Evolutionary conservation across 2,797 vertebrate genomes (phyloP).

Genomic region (Ibycter americanus): DNA sequence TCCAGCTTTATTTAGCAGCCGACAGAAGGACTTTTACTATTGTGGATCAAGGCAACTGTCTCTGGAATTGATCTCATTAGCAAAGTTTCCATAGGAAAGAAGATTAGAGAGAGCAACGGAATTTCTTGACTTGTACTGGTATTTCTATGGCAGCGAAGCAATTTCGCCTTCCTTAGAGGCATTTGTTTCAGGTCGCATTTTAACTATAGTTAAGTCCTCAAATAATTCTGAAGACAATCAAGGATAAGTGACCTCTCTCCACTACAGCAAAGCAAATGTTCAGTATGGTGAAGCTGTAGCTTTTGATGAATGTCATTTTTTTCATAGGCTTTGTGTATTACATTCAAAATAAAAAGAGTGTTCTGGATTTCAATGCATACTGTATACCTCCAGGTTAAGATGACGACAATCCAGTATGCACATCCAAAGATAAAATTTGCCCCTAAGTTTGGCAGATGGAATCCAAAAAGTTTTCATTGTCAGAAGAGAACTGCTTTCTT

Average conservation of each 20-base stretch:
- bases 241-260: constrained; percentile 16
- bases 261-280: background rate
- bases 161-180: constrained; percentile 44
- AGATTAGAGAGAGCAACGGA: constrained; percentile 61
- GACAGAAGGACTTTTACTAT: constrained; percentile 60
- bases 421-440: background rate
- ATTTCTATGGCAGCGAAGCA: constrained; percentile 48
- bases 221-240: constrained; percentile 55
- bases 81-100: constrained; percentile 69
- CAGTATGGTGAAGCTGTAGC: background rate
- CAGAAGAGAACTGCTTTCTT: background rate
- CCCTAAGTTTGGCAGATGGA: background rate
- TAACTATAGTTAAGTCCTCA: constrained; percentile 29
- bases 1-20: constrained; percentile 67
- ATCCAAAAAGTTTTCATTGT: background rate
- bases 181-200: constrained; percentile 66
- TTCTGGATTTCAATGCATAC: background rate
- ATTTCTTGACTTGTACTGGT: constrained; percentile 61
- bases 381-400: background rate
- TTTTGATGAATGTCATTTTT: background rate
- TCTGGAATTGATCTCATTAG: constrained; percentile 72
- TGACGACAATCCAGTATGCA: accelerated
- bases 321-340: background rate
- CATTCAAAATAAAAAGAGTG: background rate
- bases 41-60: constrained; percentile 65